Evolutionary conservation across 2,797 vertebrate genomes (phyloP).

Genomic region (Labroides dimidiatus): DNA sequence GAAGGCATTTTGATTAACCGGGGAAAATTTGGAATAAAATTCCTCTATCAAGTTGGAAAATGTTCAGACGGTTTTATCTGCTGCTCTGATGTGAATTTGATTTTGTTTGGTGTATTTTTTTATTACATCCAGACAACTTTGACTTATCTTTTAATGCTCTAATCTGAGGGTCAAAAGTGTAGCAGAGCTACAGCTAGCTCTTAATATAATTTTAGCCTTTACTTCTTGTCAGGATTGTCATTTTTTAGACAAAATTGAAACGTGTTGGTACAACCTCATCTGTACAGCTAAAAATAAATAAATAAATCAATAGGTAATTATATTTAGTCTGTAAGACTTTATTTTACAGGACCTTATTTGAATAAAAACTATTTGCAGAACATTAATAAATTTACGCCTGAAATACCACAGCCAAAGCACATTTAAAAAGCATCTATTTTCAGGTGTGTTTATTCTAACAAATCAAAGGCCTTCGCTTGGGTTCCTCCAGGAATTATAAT

Average conservation of each 20-base stretch:
- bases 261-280: background rate
- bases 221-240: background rate
- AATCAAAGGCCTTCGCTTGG: slow-evolving; percentile 64
- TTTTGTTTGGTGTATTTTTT: too few relatives aligned
- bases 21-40: slow-evolving; percentile 29
- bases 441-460: slow-evolving; percentile 59
- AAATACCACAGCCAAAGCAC: slow-evolving; percentile 6
- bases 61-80: too few relatives aligned
- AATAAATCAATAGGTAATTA: too few relatives aligned
- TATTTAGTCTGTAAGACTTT: too few relatives aligned
- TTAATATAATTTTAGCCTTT: slow-evolving; percentile 4
- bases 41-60: slow-evolving; percentile 41
- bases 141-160: too few relatives aligned
- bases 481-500: slow-evolving; percentile 78
- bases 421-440: slow-evolving; percentile 38
- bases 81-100: too few relatives aligned
- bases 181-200: slow-evolving; percentile 13
- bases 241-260: background rate
- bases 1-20: slow-evolving; percentile 72
- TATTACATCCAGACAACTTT: too few relatives aligned
- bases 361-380: slow-evolving; percentile 1
- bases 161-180: too few relatives aligned
- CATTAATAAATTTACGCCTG: background rate
- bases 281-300: background rate
- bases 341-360: slow-evolving; percentile 22